These are phyloP conservation scores for Drosophila eohydei DNA, from an alignment of 2,888 invertebrate species.

Conservation along the genomic window DNA sequence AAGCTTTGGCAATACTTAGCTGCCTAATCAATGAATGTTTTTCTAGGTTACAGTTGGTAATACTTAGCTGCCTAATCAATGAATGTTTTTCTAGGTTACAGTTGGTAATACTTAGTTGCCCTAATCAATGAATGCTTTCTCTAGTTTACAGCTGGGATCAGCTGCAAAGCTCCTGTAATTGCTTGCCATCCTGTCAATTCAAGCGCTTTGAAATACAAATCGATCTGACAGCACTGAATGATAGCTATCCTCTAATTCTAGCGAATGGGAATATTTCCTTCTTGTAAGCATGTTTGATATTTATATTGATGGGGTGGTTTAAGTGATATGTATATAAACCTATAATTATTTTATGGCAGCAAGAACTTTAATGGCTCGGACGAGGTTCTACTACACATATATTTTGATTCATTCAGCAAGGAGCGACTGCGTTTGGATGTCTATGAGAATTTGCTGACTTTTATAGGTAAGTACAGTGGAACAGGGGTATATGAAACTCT, in stretches of 20 bases:
- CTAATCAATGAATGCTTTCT: background rate
- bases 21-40: background rate
- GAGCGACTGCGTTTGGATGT: conserved; percentile 88
- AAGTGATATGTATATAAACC: background rate
- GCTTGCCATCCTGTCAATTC: conserved; percentile 87
- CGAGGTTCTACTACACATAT: conserved; percentile 88
- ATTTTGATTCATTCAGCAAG: conserved; percentile 88
- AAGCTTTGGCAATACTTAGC: background rate
- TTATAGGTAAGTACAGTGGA: conserved; percentile 86
- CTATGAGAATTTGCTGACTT: conserved; percentile 88
- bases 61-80: background rate
- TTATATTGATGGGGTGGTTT: no score
- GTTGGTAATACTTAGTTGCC: conserved; percentile 26
- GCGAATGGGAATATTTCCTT: conserved; percentile 20
- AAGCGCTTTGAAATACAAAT: conserved; percentile 85
- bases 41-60: conserved; percentile 25
- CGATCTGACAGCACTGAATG: conserved; percentile 43
- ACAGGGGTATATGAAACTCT: background rate
- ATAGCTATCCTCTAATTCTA: background rate
- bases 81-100: conserved; percentile 1
- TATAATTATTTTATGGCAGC: conserved; percentile 33
- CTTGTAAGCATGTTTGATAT: conserved; percentile 75
- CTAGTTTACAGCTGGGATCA: conserved; percentile 29
- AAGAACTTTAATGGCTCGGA: conserved; percentile 81
- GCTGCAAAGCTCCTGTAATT: conserved; percentile 64